Conservation (phyloP, 2,888 invertebrate species). For the Sepiola atlantica region DNA sequence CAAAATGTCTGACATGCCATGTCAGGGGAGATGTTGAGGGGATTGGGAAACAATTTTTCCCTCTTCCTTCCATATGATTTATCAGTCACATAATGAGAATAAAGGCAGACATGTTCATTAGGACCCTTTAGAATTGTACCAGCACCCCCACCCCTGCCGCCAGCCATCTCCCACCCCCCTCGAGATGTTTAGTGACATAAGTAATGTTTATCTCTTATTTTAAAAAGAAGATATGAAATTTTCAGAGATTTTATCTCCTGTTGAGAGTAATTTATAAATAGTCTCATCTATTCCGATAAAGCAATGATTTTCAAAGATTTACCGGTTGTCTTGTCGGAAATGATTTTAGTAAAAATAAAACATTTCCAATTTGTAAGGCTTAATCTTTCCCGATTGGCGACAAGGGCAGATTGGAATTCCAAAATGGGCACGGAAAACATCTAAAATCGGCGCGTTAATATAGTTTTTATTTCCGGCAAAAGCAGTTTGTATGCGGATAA, state of each 20-base stretch:
- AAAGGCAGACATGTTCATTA: constrained; percentile 9
- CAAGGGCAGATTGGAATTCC: no score
- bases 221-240: neutral
- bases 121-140: neutral
- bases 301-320: neutral
- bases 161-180: neutral
- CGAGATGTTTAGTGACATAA: neutral
- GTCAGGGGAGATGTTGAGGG: neutral
- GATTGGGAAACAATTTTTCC: neutral
- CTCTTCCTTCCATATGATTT: neutral
- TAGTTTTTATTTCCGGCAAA: no score
- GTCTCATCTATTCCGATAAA: neutral
- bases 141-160: neutral
- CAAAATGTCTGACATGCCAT: constrained; percentile 8
- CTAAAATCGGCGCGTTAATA: no score
- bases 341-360: no score
- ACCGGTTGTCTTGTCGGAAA: no score
- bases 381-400: no score
- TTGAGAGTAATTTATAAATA: neutral
- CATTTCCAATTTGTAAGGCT: no score
- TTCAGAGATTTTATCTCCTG: neutral
- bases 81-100: neutral
- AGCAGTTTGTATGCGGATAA: no score
- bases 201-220: neutral
- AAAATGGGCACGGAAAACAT: no score